phyloP scores from a whole-genome alignment of 2,113 vertebrate species.

The Centrocercus urophasianus region DNA sequence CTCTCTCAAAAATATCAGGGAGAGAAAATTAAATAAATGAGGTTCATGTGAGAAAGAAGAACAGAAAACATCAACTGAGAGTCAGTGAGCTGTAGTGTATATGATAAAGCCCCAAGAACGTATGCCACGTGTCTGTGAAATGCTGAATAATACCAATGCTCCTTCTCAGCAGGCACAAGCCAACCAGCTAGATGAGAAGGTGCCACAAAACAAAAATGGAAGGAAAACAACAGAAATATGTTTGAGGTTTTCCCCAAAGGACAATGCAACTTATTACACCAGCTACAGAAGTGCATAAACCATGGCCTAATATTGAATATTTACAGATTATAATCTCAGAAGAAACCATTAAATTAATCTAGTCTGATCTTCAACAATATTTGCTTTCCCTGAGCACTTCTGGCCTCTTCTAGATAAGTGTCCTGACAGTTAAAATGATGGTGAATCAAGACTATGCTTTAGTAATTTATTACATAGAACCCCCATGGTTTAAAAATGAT shows the following conservation, averaged over 20 bases:
- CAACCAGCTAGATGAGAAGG: not conserved
- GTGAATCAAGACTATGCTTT: not conserved
- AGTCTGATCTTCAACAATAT: not conserved
- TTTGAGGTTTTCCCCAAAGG: not conserved
- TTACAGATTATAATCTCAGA: not conserved
- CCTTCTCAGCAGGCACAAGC: not conserved
- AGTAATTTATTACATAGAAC: not conserved
- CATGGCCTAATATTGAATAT: not conserved
- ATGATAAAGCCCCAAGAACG: conserved; percentile 1
- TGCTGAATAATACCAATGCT: not conserved
- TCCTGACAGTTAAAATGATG: not conserved
- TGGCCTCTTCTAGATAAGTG: not conserved
- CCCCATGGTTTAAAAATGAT: not conserved
- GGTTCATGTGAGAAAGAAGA: not conserved
- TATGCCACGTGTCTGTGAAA: not conserved
- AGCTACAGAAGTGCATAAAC: not conserved
- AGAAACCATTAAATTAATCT: not conserved
- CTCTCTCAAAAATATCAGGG: not conserved
- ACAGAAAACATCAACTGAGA: not conserved
- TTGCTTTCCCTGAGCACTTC: not conserved
- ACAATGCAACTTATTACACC: not conserved
- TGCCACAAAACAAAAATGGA: not conserved
- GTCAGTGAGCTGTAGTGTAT: not conserved
- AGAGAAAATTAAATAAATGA: not conserved
- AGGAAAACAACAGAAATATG: not conserved